A percentile compares a stretch with the other conserved stretches of the same genome.
Conservation (phyloP, 2,113 vertebrate genomes). For the Ciconia maguari region DNA sequence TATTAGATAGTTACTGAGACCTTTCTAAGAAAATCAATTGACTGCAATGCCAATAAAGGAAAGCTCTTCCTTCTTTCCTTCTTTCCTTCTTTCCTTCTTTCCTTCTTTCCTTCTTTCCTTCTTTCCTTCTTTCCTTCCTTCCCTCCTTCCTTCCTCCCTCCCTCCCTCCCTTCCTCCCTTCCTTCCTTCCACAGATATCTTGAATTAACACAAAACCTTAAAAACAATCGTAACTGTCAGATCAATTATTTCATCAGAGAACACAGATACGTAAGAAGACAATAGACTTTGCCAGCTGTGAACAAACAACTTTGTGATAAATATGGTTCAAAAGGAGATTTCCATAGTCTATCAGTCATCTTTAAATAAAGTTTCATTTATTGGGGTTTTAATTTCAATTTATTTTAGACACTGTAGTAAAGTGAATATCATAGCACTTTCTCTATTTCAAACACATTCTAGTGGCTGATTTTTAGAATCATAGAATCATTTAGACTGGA, state of each 20-base stretch:
- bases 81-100: no score
- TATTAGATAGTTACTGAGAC: neutral
- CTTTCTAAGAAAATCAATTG: neutral
- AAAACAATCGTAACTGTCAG: neutral
- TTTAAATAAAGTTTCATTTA: neutral
- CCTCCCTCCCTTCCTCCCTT: neutral
- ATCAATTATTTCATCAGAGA: neutral
- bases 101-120: no score
- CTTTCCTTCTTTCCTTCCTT: no score
- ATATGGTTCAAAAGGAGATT: neutral
- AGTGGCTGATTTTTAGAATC: neutral
- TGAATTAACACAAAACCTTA: neutral
- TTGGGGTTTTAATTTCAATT: neutral
- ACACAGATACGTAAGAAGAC: neutral
- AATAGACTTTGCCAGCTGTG: neutral
- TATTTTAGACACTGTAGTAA: neutral
- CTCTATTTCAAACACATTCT: neutral
- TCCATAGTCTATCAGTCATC: neutral
- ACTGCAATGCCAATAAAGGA: neutral
- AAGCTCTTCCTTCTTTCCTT: fast-evolving
- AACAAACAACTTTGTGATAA: neutral
- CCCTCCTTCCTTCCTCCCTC: no score
- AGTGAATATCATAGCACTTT: neutral
- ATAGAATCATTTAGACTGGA: no score
- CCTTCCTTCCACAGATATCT: neutral